A percentile compares a stretch with the other conserved stretches of the same genome.
Evolutionary conservation across 1,140 invertebrate genomes (phyloP).

Genomic region (Trachelipus rathkii): DNA sequence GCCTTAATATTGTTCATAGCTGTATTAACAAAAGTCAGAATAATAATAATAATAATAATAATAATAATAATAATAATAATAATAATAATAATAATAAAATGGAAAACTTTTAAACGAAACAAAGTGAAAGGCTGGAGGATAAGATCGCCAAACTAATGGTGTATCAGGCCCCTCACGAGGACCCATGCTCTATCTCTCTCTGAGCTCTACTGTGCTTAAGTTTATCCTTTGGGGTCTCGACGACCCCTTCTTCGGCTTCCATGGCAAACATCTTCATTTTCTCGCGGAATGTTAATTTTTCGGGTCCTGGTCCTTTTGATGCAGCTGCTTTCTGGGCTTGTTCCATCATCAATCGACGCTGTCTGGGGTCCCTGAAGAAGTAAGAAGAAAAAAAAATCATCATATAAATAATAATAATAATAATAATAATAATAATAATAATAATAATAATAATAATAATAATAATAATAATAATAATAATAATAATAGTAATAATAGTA

Average conservation of each 20-base stretch:
- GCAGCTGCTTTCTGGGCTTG: constrained; percentile 65
- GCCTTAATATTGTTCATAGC: too few species aligned
- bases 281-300: constrained; percentile 87
- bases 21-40: not conserved
- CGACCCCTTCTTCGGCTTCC: constrained; percentile 76
- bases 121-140: not conserved
- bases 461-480: not conserved
- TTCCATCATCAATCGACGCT: constrained; percentile 71
- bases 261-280: constrained; percentile 94
- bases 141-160: too few species aligned
- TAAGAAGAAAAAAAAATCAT: constrained; percentile 3
- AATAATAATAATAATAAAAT: not conserved
- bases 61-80: not conserved
- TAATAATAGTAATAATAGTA: too few species aligned
- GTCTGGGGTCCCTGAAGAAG: constrained; percentile 73
- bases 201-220: constrained; percentile 89
- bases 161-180: not conserved
- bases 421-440: not conserved
- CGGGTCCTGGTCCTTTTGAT: constrained; percentile 67
- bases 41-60: constrained; percentile 5
- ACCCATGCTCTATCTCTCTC: constrained; percentile 69
- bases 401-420: not conserved
- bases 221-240: constrained; percentile 83
- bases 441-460: not conserved
- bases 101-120: not conserved